A percentile compares a stretch with the other conserved stretches of the same genome.
phyloP scores from a whole-genome alignment of 2,888 invertebrate genomes.

The Chamaedrilus cognettii region DNA sequence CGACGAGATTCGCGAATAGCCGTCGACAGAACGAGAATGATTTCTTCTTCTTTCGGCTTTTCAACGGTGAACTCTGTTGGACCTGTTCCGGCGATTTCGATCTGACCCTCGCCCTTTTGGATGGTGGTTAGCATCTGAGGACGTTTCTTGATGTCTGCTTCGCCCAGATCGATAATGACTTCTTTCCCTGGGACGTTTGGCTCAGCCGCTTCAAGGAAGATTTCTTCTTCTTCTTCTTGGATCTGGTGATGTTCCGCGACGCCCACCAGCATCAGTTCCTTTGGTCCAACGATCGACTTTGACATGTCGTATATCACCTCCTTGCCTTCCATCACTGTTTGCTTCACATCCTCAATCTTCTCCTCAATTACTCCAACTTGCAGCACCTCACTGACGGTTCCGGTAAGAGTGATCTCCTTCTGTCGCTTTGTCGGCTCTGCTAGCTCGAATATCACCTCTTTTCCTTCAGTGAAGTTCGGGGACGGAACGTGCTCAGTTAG shows the following conservation, averaged over 20 bases:
- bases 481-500: constrained; percentile 32
- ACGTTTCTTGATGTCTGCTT: constrained; percentile 16
- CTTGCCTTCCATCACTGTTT: constrained; percentile 17
- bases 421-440: constrained; percentile 18
- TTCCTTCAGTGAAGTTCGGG: constrained; percentile 32
- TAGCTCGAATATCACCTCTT: constrained; percentile 22
- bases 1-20: constrained; percentile 27
- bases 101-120: constrained; percentile 26
- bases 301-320: constrained; percentile 21
- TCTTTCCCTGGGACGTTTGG: constrained; percentile 27
- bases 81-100: constrained; percentile 26
- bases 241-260: constrained; percentile 28
- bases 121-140: constrained; percentile 18
- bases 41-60: constrained; percentile 32
- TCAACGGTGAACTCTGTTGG: constrained; percentile 28
- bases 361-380: constrained; percentile 27
- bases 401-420: constrained; percentile 15
- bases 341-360: constrained; percentile 16
- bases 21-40: constrained; percentile 21
- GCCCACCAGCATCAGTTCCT: constrained; percentile 22
- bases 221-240: constrained; percentile 37
- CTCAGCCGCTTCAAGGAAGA: constrained; percentile 36
- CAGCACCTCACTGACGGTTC: constrained; percentile 21
- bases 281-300: constrained; percentile 7
- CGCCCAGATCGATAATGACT: constrained; percentile 21